These are phyloP conservation scores for Autographa pulchrina DNA, from an alignment of 2,888 invertebrate species.

Conservation along the genomic window DNA sequence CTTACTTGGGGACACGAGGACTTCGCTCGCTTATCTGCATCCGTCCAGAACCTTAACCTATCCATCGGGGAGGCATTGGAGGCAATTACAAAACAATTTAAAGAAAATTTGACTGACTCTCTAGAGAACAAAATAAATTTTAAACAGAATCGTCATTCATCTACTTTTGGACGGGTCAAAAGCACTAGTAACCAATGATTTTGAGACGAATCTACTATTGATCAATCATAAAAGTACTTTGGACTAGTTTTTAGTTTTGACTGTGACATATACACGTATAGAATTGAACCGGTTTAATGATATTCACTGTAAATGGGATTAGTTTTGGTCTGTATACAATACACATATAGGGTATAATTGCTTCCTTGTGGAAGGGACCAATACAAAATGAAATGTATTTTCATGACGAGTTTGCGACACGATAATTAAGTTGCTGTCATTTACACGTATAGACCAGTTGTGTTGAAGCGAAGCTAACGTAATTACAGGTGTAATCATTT, in stretches of 20 bases:
- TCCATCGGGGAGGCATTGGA: too few relatives aligned
- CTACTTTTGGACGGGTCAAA: too few relatives aligned
- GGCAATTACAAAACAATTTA: too few relatives aligned
- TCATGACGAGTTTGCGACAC: neutral
- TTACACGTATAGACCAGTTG: neutral
- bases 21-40: too few relatives aligned
- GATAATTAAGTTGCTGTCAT: conserved; percentile 6
- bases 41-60: too few relatives aligned
- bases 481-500: neutral
- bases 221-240: too few relatives aligned
- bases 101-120: too few relatives aligned
- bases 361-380: neutral
- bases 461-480: neutral
- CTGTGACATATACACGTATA: conserved; percentile 18
- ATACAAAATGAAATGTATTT: conserved; percentile 1
- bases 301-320: conserved; percentile 32
- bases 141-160: too few relatives aligned
- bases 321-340: conserved; percentile 23
- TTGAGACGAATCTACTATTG: too few relatives aligned
- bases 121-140: too few relatives aligned
- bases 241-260: neutral
- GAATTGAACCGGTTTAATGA: conserved; percentile 37
- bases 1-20: too few relatives aligned
- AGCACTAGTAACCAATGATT: too few relatives aligned
- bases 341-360: neutral